Conservation (phyloP, 2,888 invertebrate species). For the Drosophila borealis region DNA sequence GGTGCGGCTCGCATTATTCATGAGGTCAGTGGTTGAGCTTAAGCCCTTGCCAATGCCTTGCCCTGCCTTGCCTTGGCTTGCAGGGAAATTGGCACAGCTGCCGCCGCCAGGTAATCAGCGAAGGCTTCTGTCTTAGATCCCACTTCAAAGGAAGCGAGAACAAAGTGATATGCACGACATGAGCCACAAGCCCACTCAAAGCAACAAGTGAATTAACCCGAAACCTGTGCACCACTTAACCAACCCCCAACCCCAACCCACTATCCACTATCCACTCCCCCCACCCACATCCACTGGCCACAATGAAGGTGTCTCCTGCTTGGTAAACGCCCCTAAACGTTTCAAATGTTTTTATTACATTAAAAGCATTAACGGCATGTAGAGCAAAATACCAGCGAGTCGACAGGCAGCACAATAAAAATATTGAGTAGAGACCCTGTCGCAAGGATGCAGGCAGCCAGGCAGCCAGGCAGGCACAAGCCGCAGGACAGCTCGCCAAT, state of each 20-base stretch:
- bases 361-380: constrained; percentile 79
- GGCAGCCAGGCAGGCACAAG: constrained; percentile 15
- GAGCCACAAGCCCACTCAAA: constrained; percentile 8
- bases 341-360: constrained; percentile 80
- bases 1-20: constrained; percentile 67
- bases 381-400: constrained; percentile 65
- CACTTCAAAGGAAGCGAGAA: constrained; percentile 46
- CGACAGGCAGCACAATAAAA: constrained; percentile 42
- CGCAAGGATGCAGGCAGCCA: constrained; percentile 40
- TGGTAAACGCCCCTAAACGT: constrained; percentile 68
- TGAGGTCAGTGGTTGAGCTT: constrained; percentile 56
- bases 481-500: constrained; percentile 63
- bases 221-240: constrained; percentile 31
- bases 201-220: constrained; percentile 68
- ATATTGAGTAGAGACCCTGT: constrained; percentile 16
- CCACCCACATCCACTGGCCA: constrained; percentile 2
- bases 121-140: constrained; percentile 18
- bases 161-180: constrained; percentile 39
- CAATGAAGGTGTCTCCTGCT: constrained; percentile 34
- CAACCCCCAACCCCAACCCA: constrained; percentile 8
- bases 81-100: constrained; percentile 46
- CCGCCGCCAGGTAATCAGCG: constrained; percentile 35
- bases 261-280: not conserved
- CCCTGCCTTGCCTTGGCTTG: constrained; percentile 12
- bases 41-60: constrained; percentile 22